These are phyloP conservation scores for Penelope pileata DNA, from an alignment of 2,113 vertebrate species.

Conservation along the genomic window DNA sequence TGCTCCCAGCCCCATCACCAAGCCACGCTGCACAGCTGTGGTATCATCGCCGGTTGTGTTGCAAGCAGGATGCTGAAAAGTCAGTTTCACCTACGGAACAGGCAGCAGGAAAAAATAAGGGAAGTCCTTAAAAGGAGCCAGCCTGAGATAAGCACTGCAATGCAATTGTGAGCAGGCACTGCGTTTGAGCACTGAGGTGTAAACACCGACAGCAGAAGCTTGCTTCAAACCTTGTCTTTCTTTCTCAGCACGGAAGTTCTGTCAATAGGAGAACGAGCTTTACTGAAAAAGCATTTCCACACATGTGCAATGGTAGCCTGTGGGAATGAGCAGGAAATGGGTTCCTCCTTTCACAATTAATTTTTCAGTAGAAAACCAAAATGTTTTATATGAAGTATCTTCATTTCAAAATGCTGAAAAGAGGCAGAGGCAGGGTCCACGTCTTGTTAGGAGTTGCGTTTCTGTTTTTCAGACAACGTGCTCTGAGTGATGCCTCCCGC, in stretches of 20 bases:
- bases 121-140: background rate
- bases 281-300: background rate
- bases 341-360: background rate
- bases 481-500: background rate
- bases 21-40: background rate
- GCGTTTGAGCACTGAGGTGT: background rate
- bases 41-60: background rate
- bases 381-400: background rate
- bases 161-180: background rate
- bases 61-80: background rate
- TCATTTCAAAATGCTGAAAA: background rate
- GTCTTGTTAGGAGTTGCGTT: accelerated
- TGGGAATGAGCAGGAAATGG: background rate
- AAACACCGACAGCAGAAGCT: background rate
- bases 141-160: background rate
- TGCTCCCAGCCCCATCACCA: background rate
- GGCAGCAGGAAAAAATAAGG: background rate
- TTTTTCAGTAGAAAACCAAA: background rate
- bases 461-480: background rate
- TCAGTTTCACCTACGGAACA: background rate
- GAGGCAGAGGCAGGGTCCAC: background rate
- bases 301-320: background rate
- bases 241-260: background rate
- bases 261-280: background rate
- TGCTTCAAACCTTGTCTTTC: background rate